These are phyloP conservation scores for Elaphurus davidianus DNA, from an alignment of 2,113 vertebrate species.

Conservation along the genomic window DNA sequence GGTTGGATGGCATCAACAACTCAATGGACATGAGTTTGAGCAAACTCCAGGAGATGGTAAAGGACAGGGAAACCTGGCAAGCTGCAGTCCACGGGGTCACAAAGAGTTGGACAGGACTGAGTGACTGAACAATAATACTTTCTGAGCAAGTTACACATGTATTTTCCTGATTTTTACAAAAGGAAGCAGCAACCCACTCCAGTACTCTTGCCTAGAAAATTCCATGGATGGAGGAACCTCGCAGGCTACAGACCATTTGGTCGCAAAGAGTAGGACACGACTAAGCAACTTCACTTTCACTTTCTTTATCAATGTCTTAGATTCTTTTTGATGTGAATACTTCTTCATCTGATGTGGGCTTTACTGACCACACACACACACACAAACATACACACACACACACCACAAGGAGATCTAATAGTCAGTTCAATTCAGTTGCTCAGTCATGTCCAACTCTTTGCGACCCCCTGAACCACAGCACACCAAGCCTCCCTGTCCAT, in stretches of 20 bases:
- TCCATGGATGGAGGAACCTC: too few relatives aligned
- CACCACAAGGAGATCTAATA: not conserved
- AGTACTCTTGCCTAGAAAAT: too few relatives aligned
- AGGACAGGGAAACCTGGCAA: too few relatives aligned
- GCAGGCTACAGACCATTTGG: too few relatives aligned
- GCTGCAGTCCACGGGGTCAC: too few relatives aligned
- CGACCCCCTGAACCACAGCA: not conserved
- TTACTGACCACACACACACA: not conserved
- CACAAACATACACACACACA: not conserved
- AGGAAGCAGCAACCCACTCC: too few relatives aligned
- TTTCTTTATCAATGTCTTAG: not conserved
- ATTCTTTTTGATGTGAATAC: not conserved
- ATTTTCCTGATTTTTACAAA: not conserved
- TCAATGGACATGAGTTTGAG: too few relatives aligned
- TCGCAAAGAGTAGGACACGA: too few relatives aligned
- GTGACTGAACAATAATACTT: too few relatives aligned
- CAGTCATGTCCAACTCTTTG: not conserved
- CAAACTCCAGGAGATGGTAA: too few relatives aligned
- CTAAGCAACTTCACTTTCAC: fast-evolving
- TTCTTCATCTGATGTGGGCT: not conserved
- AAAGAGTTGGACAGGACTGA: too few relatives aligned
- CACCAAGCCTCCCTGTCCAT: not conserved
- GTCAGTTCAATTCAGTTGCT: not conserved
- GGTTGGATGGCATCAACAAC: not conserved
- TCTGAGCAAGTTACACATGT: not conserved